Evolutionary conservation across 2,113 vertebrate genomes (phyloP), one percentile per base, ranked within the genome.

Genomic region (Talpa occidentalis): DNA sequence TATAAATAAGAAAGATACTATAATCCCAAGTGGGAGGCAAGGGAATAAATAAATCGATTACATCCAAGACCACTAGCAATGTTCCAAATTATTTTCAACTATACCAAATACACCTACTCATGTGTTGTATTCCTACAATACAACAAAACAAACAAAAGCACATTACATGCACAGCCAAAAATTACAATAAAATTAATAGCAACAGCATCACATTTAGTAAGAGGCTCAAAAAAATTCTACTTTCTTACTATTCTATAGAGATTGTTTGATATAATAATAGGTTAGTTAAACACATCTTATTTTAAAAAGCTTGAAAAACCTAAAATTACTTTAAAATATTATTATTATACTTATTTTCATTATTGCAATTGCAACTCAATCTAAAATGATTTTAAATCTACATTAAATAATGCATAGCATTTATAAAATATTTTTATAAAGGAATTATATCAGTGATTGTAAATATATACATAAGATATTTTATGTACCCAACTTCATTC

Each of bases 291-390:
- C 6, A 42, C 8, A 10, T 8, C 3, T 62, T 85, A 26, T 40
- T 76, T 93, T 78, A 35, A 52, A 47, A 80, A 81, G 76, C 10
- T 6, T 14, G 15, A 59, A 35, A 52, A 60, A 35, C 22, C 52
- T 42, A 35, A 90, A 85, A 56, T 1, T 56, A n/a, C 52, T 30
- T 49, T 60, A 72, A 73, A 84, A 42, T 56, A 32, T 0, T 84
- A 12, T 30, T 47, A 81, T 44, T 35, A 40, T 47, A 35, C 8
- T 93, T 86, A 86, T 88, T 93, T 94, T 80, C n/a, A 54, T 52
- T 12, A 62, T 0, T 52, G 47, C n/a, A 91, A 64, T 70, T 77
- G 15, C 80, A 91, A 44, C 16, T 59, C 52, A 74, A 4, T 17
- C 42, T 91, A 81, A 93, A 88, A 47, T 60, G 67, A 40, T 28